Percentiles rank a stretch among this genome's conserved stretches.
phyloP scores from a whole-genome alignment of 2,888 invertebrate genomes.

The Drosophila incognita region DNA sequence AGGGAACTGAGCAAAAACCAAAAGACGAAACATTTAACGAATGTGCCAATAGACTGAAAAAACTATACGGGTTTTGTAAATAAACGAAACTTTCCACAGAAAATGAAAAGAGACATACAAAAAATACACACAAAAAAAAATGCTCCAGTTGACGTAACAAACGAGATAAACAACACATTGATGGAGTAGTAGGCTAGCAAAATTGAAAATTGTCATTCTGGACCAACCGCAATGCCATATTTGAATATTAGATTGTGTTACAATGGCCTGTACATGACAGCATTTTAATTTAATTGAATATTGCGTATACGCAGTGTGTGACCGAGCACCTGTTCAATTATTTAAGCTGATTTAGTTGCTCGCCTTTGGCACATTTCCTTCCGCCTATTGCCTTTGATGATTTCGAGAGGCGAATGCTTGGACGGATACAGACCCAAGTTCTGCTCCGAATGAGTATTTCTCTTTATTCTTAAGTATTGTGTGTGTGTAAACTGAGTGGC shows the following conservation, averaged over 20 bases:
- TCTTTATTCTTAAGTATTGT: not conserved
- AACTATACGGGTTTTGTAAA: conserved; percentile 7
- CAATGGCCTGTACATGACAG: conserved; percentile 14
- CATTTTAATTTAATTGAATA: conserved; percentile 9
- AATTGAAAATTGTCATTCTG: not conserved
- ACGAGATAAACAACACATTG: conserved; percentile 1
- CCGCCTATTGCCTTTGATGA: conserved; percentile 38
- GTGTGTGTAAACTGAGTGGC: conserved; percentile 2
- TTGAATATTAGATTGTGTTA: conserved; percentile 23
- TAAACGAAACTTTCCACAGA: not conserved
- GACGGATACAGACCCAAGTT: conserved; percentile 11
- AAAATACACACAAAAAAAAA: not conserved
- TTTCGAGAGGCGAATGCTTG: conserved; percentile 11
- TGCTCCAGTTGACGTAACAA: conserved; percentile 32
- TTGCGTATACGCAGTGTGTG: conserved; percentile 45
- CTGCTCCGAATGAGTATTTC: not conserved
- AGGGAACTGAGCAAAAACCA: conserved; percentile 14
- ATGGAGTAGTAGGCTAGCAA: conserved; percentile 7
- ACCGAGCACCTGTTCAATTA: conserved; percentile 46
- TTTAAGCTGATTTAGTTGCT: conserved; percentile 48
- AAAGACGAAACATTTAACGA: conserved; percentile 38
- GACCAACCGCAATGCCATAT: conserved; percentile 4
- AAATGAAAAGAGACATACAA: not conserved
- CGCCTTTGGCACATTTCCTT: conserved; percentile 15
- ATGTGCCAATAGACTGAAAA: conserved; percentile 15